Percentiles rank a stretch among this genome's conserved stretches.
phyloP scores from a whole-genome alignment of 2,113 vertebrate species.

The Columba janthina region DNA sequence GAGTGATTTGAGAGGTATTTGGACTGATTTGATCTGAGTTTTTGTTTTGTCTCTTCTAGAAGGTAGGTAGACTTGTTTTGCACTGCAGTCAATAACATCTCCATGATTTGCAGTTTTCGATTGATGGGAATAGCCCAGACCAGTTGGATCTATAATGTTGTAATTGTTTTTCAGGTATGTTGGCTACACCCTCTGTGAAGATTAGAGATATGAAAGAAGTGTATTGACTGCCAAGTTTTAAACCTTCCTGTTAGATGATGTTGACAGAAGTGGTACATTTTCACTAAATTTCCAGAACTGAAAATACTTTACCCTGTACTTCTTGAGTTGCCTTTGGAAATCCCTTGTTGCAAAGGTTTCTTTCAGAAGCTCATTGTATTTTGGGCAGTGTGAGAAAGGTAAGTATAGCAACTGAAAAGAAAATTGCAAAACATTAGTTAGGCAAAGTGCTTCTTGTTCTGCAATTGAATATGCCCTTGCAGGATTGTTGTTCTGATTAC shows the following conservation, averaged over 20 bases:
- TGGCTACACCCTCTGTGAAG: background rate
- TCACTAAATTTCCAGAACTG: background rate
- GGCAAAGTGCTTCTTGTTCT: background rate
- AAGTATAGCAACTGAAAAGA: slow-evolving; percentile 64
- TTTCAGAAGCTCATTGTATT: slow-evolving; percentile 37
- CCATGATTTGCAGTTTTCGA: background rate
- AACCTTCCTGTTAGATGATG: background rate
- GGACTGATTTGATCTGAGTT: background rate
- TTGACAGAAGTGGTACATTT: background rate
- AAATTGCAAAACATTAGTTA: slow-evolving; percentile 20
- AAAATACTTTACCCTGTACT: slow-evolving; percentile 59
- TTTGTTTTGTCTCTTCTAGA: background rate
- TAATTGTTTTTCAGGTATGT: background rate
- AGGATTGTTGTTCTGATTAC: background rate
- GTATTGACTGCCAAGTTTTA: background rate
- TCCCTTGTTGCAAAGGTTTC: slow-evolving; percentile 45
- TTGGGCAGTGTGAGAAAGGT: slow-evolving; percentile 62
- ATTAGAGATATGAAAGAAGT: background rate
- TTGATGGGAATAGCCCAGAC: background rate
- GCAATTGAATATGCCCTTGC: background rate
- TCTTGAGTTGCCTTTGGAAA: slow-evolving; percentile 42
- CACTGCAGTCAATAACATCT: background rate
- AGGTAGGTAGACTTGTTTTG: background rate
- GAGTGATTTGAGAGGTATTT: background rate
- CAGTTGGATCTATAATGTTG: background rate